Conservation (phyloP, 1,140 invertebrate genomes). For the Bombus impatiens region DNA sequence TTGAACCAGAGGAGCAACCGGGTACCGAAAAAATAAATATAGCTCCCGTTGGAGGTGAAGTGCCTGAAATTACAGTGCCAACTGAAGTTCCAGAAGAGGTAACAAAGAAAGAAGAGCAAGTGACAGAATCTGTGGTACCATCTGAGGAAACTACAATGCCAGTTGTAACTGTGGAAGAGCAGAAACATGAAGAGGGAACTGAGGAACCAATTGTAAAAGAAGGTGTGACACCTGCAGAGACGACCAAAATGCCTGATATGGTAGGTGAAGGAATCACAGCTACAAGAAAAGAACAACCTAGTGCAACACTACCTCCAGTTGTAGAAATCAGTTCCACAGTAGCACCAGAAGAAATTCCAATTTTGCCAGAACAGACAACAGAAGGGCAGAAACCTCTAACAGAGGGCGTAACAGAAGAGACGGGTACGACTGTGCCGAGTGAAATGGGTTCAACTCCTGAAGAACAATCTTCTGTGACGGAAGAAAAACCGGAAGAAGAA, state of each 20-base stretch:
- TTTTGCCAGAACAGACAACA: neutral
- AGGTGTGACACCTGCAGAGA: conserved; percentile 39
- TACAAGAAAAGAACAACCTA: conserved; percentile 52
- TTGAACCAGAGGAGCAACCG: conserved; percentile 17
- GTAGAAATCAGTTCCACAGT: conserved; percentile 24
- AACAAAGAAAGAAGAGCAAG: conserved; percentile 26
- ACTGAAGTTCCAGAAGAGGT: conserved; percentile 28
- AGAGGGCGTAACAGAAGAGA: conserved; percentile 52
- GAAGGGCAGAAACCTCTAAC: conserved; percentile 37
- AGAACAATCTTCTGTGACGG: conserved; percentile 46
- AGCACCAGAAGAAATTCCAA: neutral
- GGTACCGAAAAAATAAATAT: neutral
- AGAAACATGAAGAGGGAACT: conserved; percentile 55
- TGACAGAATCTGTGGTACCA: conserved; percentile 28
- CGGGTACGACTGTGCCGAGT: conserved; percentile 27
- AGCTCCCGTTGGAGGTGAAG: conserved; percentile 10
- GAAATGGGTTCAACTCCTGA: conserved; percentile 32
- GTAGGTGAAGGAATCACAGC: conserved; percentile 39
- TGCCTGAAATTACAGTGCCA: neutral
- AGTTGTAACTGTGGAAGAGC: conserved; percentile 23
- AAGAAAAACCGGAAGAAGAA: conserved; percentile 27
- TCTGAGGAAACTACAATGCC: conserved; percentile 24
- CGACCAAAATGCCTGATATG: conserved; percentile 36
- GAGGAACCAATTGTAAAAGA: conserved; percentile 41
- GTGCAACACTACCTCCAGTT: conserved; percentile 27